Evolutionary conservation across 2,797 vertebrate genomes (phyloP).

Genomic region (Clarias pachynema): DNA sequence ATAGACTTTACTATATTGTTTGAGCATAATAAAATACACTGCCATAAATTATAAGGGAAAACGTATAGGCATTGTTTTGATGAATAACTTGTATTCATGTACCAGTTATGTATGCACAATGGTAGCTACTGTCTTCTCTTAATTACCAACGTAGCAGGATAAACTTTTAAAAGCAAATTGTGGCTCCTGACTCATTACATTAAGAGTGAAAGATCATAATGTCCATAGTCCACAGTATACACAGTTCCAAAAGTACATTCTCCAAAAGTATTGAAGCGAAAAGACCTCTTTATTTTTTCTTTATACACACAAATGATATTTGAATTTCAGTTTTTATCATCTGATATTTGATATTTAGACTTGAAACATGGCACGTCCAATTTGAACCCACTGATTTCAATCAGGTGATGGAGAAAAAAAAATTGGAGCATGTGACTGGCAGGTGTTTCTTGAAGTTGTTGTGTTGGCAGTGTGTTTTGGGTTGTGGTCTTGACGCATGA

Average conservation of each 20-base stretch:
- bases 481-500: background rate
- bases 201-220: background rate
- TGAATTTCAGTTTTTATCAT: background rate
- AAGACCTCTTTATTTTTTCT: background rate
- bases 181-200: background rate
- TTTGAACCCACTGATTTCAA: no score
- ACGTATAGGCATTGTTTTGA: background rate
- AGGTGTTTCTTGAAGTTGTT: background rate
- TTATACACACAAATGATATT: background rate
- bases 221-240: background rate
- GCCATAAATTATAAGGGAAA: background rate
- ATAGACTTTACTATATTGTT: background rate
- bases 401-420: no score
- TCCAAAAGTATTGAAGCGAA: background rate
- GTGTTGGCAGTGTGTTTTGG: background rate
- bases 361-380: no score
- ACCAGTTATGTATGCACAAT: background rate
- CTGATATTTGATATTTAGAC: no score
- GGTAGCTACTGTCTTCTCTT: background rate
- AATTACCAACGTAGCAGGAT: background rate
- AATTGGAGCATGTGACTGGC: no score
- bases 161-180: background rate
- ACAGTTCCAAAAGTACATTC: no score
- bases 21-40: background rate
- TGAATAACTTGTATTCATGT: background rate